Percentiles rank a stretch among this genome's conserved stretches.
Evolutionary conservation across 2,797 vertebrate genomes (phyloP).

Genomic region (Pangasius mekongensis): DNA sequence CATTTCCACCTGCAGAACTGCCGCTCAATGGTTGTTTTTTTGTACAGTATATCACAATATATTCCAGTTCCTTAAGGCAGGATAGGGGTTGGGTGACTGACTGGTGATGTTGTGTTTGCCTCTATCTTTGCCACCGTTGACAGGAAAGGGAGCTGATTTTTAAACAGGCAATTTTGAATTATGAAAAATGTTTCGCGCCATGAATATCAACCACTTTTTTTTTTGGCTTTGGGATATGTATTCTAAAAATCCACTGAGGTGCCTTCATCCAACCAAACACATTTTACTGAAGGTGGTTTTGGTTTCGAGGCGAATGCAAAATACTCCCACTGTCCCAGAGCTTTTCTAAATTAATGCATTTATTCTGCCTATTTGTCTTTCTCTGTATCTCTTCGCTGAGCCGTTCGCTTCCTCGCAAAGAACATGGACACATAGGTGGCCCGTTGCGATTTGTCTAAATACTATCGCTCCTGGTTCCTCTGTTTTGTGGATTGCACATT

Average conservation of each 20-base stretch:
- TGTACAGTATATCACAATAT: background rate
- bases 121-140: slow-evolving; percentile 19
- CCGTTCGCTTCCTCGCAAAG: slow-evolving; percentile 50
- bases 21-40: background rate
- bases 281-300: slow-evolving; percentile 14
- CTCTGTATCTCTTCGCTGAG: slow-evolving; percentile 34
- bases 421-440: slow-evolving; percentile 40
- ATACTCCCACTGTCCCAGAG: slow-evolving; percentile 40
- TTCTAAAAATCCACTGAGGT: slow-evolving; percentile 26
- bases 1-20: background rate
- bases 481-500: slow-evolving; percentile 25
- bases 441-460: slow-evolving; percentile 58
- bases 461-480: slow-evolving; percentile 45
- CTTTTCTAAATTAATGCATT: slow-evolving; percentile 41
- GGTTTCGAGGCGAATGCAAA: slow-evolving; percentile 35
- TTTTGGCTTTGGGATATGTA: slow-evolving; percentile 31
- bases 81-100: background rate
- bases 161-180: slow-evolving; percentile 42
- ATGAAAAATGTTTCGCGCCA: slow-evolving; percentile 32
- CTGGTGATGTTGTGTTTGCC: background rate
- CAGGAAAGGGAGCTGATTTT: slow-evolving; percentile 20
- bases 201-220: slow-evolving; percentile 13
- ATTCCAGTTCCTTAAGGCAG: too few species aligned
- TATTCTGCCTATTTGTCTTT: slow-evolving; percentile 43
- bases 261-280: slow-evolving; percentile 11